Evolutionary conservation across 2,797 vertebrate species (phyloP).

Genomic region (Percopsis omiscomaycus): DNA sequence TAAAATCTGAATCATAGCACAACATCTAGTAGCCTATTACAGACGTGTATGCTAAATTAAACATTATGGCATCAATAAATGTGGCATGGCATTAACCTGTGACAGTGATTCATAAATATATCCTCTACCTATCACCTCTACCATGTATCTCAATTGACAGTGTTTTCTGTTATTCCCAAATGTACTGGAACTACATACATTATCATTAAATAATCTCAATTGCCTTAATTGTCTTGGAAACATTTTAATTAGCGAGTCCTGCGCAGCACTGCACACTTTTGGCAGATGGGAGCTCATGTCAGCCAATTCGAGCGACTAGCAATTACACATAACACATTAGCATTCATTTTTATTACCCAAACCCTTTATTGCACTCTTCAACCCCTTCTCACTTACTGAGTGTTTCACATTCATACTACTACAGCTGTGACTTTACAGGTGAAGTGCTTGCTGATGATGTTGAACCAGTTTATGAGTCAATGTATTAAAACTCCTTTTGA

Average conservation of each 20-base stretch:
- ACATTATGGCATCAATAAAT: slow-evolving; percentile 76
- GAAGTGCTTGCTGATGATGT: slow-evolving; percentile 47
- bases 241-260: slow-evolving; percentile 77
- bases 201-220: slow-evolving; percentile 73
- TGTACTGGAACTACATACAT: slow-evolving; percentile 65
- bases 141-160: slow-evolving; percentile 28
- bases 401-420: slow-evolving; percentile 33
- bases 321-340: slow-evolving; percentile 72
- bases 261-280: slow-evolving; percentile 58
- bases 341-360: slow-evolving; percentile 68
- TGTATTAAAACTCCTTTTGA: slow-evolving; percentile 57
- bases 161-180: slow-evolving; percentile 32
- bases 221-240: slow-evolving; percentile 75
- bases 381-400: slow-evolving; percentile 31
- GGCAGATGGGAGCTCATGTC: slow-evolving; percentile 74
- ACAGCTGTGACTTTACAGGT: slow-evolving; percentile 56
- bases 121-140: slow-evolving; percentile 27
- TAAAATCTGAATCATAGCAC: slow-evolving; percentile 69
- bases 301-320: slow-evolving; percentile 70
- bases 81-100: slow-evolving; percentile 75
- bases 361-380: slow-evolving; percentile 43
- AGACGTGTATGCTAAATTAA: slow-evolving; percentile 75
- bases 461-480: slow-evolving; percentile 52
- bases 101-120: slow-evolving; percentile 76
- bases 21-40: slow-evolving; percentile 75